A percentile compares a stretch with the other conserved stretches of the same genome.
Conservation (phyloP, 2,888 invertebrate species). For the Polylopha cassiicola region DNA sequence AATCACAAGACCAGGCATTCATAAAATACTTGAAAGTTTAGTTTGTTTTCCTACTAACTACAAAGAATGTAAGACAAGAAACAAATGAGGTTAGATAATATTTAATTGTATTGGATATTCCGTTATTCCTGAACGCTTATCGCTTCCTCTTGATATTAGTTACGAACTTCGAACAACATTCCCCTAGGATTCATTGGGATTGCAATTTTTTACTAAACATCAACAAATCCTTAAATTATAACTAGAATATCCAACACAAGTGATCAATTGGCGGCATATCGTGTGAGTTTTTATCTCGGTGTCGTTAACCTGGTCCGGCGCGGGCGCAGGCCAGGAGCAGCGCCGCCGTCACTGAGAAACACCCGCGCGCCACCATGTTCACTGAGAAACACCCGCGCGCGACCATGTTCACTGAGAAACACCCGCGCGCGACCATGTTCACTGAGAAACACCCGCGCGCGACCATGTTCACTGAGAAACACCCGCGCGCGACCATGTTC, state of each 20-base stretch:
- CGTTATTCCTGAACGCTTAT: slow-evolving; percentile 12
- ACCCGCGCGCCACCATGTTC: slow-evolving; percentile 35
- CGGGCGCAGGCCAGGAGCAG: slow-evolving; percentile 42
- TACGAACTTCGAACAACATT: no score
- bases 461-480: slow-evolving; percentile 40
- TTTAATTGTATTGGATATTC: slow-evolving; percentile 34
- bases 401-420: no score
- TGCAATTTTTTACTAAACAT: no score
- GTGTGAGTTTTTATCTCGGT: no score
- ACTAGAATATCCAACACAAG: slow-evolving; percentile 32
- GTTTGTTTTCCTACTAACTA: slow-evolving; percentile 38
- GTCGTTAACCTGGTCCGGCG: slow-evolving; percentile 48
- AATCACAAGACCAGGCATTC: no score
- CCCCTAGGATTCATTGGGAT: no score
- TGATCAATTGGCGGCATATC: no score
- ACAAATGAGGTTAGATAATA: slow-evolving; percentile 40
- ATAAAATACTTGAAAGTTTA: slow-evolving; percentile 27
- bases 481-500: slow-evolving; percentile 35
- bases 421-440: no score
- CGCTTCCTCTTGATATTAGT: neutral
- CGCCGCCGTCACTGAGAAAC: slow-evolving; percentile 36
- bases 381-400: slow-evolving; percentile 20
- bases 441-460: no score
- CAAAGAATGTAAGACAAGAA: slow-evolving; percentile 36
- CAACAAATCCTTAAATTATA: slow-evolving; percentile 28